Evolutionary conservation across 2,113 vertebrate species (phyloP).

Genomic region (Zapus hudsonius): DNA sequence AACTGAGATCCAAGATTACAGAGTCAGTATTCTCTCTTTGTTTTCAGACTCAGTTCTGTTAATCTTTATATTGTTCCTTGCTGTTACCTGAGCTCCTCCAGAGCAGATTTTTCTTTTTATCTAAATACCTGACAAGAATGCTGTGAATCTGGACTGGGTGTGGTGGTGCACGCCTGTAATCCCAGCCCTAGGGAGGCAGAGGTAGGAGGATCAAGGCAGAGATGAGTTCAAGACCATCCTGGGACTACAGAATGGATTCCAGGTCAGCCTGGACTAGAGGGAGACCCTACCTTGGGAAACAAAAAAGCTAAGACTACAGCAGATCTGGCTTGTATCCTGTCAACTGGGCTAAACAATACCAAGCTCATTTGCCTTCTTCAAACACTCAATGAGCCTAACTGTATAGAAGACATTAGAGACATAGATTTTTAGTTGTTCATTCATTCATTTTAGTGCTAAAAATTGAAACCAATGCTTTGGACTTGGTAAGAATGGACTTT

Average conservation of each 20-base stretch:
- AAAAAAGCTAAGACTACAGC: not conserved
- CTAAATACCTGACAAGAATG: not conserved
- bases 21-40: not conserved
- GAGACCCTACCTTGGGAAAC: no score
- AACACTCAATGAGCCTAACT: slow-evolving; percentile 4
- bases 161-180: no score
- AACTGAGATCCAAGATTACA: not conserved
- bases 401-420: not conserved
- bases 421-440: not conserved
- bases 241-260: no score
- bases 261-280: no score
- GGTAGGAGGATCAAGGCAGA: no score
- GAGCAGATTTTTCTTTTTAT: not conserved
- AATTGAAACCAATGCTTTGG: not conserved
- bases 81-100: not conserved
- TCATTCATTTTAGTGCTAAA: not conserved
- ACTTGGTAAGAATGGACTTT: not conserved
- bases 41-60: not conserved
- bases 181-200: no score
- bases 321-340: not conserved
- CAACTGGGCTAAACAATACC: not conserved
- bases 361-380: not conserved
- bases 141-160: no score
- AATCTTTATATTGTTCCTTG: not conserved
- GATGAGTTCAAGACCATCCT: no score